Conservation (phyloP, 1,140 invertebrate genomes). For the Mizuhopecten yessoensis region DNA sequence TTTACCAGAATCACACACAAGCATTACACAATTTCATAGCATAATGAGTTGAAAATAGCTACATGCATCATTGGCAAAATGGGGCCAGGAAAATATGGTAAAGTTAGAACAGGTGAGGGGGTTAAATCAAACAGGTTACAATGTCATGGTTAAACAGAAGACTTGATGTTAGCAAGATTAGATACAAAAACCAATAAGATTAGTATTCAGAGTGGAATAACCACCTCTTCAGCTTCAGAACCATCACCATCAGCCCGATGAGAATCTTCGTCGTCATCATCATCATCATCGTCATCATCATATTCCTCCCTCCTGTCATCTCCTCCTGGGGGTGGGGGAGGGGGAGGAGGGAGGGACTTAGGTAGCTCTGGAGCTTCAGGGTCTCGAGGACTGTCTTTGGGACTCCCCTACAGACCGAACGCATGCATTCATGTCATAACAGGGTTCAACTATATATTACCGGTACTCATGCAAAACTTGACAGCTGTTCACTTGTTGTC, state of each 20-base stretch:
- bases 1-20: no score
- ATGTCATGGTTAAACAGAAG: no score
- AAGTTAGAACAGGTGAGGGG: no score
- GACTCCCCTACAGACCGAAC: not conserved
- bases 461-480: not conserved
- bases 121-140: no score
- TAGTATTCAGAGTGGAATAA: conserved; percentile 17
- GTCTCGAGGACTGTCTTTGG: not conserved
- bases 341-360: conserved; percentile 9
- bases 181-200: not conserved
- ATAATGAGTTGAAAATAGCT: no score
- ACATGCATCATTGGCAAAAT: no score
- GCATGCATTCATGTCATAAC: conserved; percentile 3
- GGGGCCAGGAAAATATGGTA: no score
- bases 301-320: not conserved
- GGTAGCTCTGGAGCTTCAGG: not conserved
- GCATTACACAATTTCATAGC: no score
- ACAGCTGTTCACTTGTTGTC: no score
- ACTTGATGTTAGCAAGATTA: not conserved
- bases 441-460: not conserved
- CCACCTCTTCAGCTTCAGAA: conserved; percentile 16
- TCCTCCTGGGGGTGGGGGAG: not conserved
- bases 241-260: conserved; percentile 10
- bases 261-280: conserved; percentile 16
- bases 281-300: not conserved